Base-by-base conservation (phyloP, 2,888 invertebrate genomes). In the Cantharis rufa region DNA sequence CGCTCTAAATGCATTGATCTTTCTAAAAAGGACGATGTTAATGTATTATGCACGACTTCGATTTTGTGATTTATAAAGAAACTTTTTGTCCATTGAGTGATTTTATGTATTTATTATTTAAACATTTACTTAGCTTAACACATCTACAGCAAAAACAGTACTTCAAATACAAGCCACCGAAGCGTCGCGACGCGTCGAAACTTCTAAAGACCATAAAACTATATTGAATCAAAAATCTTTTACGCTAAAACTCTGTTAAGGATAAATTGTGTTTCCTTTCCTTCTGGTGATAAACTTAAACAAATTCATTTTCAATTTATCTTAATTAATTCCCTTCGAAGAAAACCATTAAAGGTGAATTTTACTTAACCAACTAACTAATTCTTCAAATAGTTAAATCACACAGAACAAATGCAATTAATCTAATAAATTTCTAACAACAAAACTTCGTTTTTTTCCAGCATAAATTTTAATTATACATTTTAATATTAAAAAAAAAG, bases 1-100 rank as follows among this genome's bases (percentile, higher is more conserved):
- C 62, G 66, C 70, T 68, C 68, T 71, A 62, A 72, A 77, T 77
- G 70, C 77, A 77, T 77, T 73, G 77, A 77, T 77, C 72, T 74
- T 74, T 69, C 66, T 66, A 70, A 77, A 71, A 74, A 61, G 68
- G 18, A 70, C 68, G 70, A 27, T 70, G 70, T 24, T 62, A 71
- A 77, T 77, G 70, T 73, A 66, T 73, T 77, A 77, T 70, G 70
- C 73, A 77, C 64, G 70, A 71, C 66, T 70, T 77, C 32, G 69
- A 28, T 66, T 21, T 66, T 21, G 16, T 66, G 64, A 66, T 66
- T 66, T 66, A 66, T 24, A 24, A 21, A 7, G 16, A 66, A 66
- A 24, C 21, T 66, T 66, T 66, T 21, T 63, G 48, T 48, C 48
- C n/a, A n/a, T 2, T 9, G 2, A 48, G 48, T 48, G 48, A 48